Conservation (phyloP, 1,140 invertebrate genomes). For the Chymomyza costata region DNA sequence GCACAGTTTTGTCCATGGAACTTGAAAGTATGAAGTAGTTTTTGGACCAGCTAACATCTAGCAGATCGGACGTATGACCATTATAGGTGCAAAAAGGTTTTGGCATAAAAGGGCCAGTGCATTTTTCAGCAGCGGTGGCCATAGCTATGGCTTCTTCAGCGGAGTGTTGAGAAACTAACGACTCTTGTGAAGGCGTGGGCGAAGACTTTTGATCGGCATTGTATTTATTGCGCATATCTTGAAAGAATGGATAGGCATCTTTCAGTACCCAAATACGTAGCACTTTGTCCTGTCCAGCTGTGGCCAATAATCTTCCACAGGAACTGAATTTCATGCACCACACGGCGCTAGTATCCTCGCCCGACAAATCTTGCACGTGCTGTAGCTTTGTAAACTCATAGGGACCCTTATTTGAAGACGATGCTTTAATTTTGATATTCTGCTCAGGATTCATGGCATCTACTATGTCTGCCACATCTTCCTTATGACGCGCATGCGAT, state of each 20-base stretch:
- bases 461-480: slow-evolving; percentile 88
- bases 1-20: slow-evolving; percentile 98
- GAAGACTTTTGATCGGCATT: slow-evolving; percentile 90
- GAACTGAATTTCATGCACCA: slow-evolving; percentile 99
- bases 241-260: slow-evolving; percentile 87
- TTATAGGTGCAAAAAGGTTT: slow-evolving; percentile 95
- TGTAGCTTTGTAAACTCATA: slow-evolving; percentile 89
- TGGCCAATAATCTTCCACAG: slow-evolving; percentile 94
- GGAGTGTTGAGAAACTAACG: slow-evolving; percentile 86
- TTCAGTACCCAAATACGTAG: slow-evolving; percentile 95
- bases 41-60: slow-evolving; percentile 98
- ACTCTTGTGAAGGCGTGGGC: slow-evolving; percentile 92
- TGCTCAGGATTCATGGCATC: slow-evolving; percentile 91
- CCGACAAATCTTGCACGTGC: slow-evolving; percentile 85
- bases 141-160: slow-evolving; percentile 79
- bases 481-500: slow-evolving; percentile 88
- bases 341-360: slow-evolving; percentile 92
- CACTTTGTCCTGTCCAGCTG: slow-evolving; percentile 96
- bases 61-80: slow-evolving; percentile 96
- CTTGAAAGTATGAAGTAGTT: slow-evolving; percentile 98
- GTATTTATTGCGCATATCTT: slow-evolving; percentile 95
- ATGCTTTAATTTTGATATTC: slow-evolving; percentile 93
- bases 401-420: slow-evolving; percentile 95
- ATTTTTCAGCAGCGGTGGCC: slow-evolving; percentile 76
- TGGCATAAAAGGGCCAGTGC: slow-evolving; percentile 89